Conservation (phyloP, 30 jellyfish, hydroid and myxozoan species). For the Aurelia aurita complex sp. Pacific region DNA sequence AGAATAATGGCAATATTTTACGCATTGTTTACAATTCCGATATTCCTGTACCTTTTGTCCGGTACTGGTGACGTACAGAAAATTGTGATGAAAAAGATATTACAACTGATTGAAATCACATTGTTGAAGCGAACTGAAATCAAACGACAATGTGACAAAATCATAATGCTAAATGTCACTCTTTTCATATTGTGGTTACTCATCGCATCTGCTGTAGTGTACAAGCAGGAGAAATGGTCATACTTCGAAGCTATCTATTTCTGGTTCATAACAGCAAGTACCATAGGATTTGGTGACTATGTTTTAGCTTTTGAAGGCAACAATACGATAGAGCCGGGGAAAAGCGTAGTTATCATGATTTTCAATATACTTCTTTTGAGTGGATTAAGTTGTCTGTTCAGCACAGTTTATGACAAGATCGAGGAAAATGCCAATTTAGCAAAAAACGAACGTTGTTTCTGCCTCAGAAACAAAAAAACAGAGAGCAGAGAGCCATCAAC, state of each 20-base stretch:
- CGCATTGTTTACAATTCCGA: constrained; percentile 24
- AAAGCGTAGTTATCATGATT: neutral
- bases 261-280: constrained; percentile 69
- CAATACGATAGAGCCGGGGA: constrained; percentile 4
- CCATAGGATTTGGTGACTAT: constrained; percentile 69
- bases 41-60: constrained; percentile 31
- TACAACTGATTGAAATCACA: constrained; percentile 26
- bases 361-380: constrained; percentile 31
- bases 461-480: neutral
- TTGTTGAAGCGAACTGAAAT: constrained; percentile 19
- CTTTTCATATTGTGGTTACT: constrained; percentile 22
- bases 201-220: constrained; percentile 6
- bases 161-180: neutral
- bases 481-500: neutral
- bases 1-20: constrained; percentile 16
- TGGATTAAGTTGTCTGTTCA: constrained; percentile 49
- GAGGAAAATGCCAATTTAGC: constrained; percentile 22
- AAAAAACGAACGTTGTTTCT: constrained; percentile 1
- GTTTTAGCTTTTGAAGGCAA: constrained; percentile 49
- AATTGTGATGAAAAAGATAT: neutral
- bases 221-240: constrained; percentile 24
- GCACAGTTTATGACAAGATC: constrained; percentile 30
- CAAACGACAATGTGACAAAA: constrained; percentile 5
- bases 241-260: constrained; percentile 28
- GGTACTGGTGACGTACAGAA: constrained; percentile 35